phyloP scores from a whole-genome alignment of 2,888 invertebrate species.

The Abrostola triplasia region DNA sequence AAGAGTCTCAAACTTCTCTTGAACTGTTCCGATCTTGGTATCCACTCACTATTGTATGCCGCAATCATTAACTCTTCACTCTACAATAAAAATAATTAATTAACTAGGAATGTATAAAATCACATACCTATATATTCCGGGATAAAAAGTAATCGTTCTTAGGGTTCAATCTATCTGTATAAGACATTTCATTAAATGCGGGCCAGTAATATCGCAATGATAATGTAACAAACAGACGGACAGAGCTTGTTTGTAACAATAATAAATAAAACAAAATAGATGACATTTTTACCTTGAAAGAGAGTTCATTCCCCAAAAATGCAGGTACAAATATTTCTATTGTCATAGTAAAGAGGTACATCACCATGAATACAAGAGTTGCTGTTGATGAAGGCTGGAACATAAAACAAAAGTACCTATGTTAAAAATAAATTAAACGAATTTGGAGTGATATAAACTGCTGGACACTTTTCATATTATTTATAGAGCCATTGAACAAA shows the following conservation, averaged over 20 bases:
- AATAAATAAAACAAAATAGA: neutral
- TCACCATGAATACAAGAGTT: constrained; percentile 61
- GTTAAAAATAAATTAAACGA: neutral
- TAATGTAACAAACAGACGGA: neutral
- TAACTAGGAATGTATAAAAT: neutral
- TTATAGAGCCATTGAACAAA: no score
- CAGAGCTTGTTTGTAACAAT: neutral
- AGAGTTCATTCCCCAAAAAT: constrained; percentile 71
- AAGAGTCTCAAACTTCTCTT: constrained; percentile 70
- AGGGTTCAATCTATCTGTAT: no score
- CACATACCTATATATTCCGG: neutral
- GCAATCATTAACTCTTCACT: constrained; percentile 68
- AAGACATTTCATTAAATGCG: neutral
- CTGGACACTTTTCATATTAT: no score
- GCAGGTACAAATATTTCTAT: constrained; percentile 70
- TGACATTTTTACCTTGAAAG: constrained; percentile 60
- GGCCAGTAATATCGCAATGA: neutral
- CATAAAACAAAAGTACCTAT: constrained; percentile 1
- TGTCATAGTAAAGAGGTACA: constrained; percentile 66
- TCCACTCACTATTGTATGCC: constrained; percentile 75
- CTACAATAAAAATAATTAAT: constrained; percentile 55
- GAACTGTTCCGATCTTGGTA: constrained; percentile 66
- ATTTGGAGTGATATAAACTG: no score
- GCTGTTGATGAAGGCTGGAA: constrained; percentile 67
- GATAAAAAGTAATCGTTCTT: neutral